Evolutionary conservation across 2,113 vertebrate species (phyloP), one percentile per base, ranked within the genome.

Genomic region (Misgurnus mizolepis): DNA sequence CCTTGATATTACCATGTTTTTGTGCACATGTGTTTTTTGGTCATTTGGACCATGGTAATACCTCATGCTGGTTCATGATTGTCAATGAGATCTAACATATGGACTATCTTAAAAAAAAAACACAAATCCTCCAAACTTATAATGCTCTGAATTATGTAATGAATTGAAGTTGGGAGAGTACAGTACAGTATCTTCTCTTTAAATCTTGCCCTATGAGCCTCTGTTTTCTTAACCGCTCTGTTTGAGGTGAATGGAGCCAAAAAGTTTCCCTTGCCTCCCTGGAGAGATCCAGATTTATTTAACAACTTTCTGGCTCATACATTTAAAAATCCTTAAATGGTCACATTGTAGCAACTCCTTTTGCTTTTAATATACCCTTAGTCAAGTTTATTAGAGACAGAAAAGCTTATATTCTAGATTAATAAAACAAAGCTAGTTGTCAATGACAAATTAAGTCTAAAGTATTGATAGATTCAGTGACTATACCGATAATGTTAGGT

Each of bases 291-390:
- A 80, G 87, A 90, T 91, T 91, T 92, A 90, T 92, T 91, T 92
- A 89, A 88, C 79, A 83, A 88, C 86, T 87, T 85, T 73, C 53
- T 69, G 73, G 40, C 17, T 85, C 83, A 62, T 84, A 86, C 85
- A 86, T 87, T 82, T 87, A 85, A 89, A 87, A 88, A 83, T 86
- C 93, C 92, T 53, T 94, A 93, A 86, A 93, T 92, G 92, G 93
- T 82, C 89, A 92, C 87, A 82, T 64, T 80, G 75, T 45, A 79
- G 72, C 72, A 76, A 69, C 78, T 82, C 45, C 65, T 74, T 82
- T 40, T 22, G 65, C 80, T 82, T 50, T 82, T 80, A 85, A 45
- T 80, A 58, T 45, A 73, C 34, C 50, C 18, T 67, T 10, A 40
- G 65, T 69, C 34, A 18, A 80, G 80, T 86, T 85, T 41, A 70